A percentile compares a stretch with the other conserved stretches of the same genome.
Conservation (phyloP, 2,888 invertebrate genomes). For the Drosophila rellima region DNA sequence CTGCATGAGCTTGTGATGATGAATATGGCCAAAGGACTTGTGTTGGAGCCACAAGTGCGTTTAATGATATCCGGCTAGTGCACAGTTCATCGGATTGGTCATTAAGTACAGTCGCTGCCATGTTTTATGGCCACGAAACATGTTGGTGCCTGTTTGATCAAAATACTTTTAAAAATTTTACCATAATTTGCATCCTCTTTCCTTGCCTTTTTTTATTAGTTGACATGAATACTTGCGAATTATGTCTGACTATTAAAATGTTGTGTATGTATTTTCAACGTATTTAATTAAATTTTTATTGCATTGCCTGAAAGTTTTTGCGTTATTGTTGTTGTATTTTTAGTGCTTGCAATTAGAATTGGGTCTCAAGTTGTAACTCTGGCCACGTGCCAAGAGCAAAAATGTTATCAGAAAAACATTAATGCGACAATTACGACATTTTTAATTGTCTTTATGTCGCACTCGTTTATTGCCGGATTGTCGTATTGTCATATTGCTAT, state of each 20-base stretch:
- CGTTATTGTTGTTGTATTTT: constrained; percentile 37
- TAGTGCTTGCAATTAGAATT: constrained; percentile 65
- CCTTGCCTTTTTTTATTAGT: constrained; percentile 49
- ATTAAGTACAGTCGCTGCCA: constrained; percentile 79
- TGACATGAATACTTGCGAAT: constrained; percentile 40
- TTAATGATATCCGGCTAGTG: constrained; percentile 78
- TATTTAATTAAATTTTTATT: constrained; percentile 73
- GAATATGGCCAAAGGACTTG: background rate
- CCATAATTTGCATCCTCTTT: constrained; percentile 10
- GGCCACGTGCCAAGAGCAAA: constrained; percentile 54
- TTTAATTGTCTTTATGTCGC: constrained; percentile 79
- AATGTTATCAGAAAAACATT: constrained; percentile 82
- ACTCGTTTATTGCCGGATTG: constrained; percentile 58
- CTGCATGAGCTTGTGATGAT: background rate
- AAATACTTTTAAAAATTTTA: constrained; percentile 37
- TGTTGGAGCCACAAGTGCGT: constrained; percentile 73
- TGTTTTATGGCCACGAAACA: constrained; percentile 81
- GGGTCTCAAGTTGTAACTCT: constrained; percentile 29
- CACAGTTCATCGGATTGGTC: constrained; percentile 65
- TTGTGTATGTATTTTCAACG: constrained; percentile 35
- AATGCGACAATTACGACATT: constrained; percentile 81
- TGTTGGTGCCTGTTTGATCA: constrained; percentile 52
- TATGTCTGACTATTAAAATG: constrained; percentile 63
- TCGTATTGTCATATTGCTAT: constrained; percentile 55
- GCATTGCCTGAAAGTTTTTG: constrained; percentile 46